phyloP scores from a whole-genome alignment of 2,888 invertebrate genomes.

The Diaphora mendica region DNA sequence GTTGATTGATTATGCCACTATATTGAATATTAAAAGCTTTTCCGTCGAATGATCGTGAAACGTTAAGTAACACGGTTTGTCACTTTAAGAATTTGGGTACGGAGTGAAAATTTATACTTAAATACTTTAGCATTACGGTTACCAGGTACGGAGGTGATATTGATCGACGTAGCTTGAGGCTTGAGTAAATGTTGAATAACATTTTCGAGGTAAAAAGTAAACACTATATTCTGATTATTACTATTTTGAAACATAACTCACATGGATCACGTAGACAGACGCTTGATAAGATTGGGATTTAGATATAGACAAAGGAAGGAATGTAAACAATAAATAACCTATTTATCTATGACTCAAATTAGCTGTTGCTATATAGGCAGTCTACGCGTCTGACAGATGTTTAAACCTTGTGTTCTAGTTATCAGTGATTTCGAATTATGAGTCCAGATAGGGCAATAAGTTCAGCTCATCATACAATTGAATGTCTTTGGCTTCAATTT shows the following conservation, averaged over 20 bases:
- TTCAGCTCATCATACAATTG: too few relatives aligned
- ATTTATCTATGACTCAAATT: too few relatives aligned
- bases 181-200: constrained; percentile 1
- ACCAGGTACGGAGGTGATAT: background rate
- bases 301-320: background rate
- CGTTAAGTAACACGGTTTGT: constrained; percentile 43
- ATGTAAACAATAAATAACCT: too few relatives aligned
- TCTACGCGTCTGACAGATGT: too few relatives aligned
- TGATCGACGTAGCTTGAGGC: background rate
- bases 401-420: too few relatives aligned
- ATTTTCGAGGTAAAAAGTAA: background rate
- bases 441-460: too few relatives aligned
- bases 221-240: background rate
- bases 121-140: constrained; percentile 20
- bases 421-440: too few relatives aligned
- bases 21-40: constrained; percentile 50
- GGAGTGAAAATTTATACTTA: constrained; percentile 23
- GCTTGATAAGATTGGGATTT: background rate
- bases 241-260: background rate
- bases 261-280: background rate
- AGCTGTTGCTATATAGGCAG: too few relatives aligned
- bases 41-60: constrained; percentile 30
- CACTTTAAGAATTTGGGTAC: constrained; percentile 41
- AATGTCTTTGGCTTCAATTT: too few relatives aligned
- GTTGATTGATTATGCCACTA: constrained; percentile 55